Evolutionary conservation across 2,888 invertebrate species (phyloP), one percentile per base, ranked within the genome.

Genomic region (Leptopterna dolabrata): DNA sequence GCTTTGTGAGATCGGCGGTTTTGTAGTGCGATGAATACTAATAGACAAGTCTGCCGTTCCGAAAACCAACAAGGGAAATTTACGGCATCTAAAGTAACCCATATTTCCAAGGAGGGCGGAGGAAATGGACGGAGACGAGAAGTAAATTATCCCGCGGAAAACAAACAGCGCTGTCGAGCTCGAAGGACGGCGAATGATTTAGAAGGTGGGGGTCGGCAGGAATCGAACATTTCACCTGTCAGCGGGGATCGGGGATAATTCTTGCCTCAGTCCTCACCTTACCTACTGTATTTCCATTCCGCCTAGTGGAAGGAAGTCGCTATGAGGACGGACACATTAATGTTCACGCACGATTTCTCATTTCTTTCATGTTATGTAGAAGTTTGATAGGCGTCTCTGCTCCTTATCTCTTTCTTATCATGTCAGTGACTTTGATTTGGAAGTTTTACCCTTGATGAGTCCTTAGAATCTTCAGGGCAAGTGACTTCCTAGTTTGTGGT

Each of bases 151-250:
- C 81, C 81, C n/a, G 55, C 30, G 55, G 45, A 81, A 81, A 81
- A 81, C 81, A 81, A 81, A 81, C 81, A 51, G 81, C 30, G 81
- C 51, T 55, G 81, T 81, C 81, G 51, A 30, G n/a, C 16, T 55
- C 73, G 81, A 81, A 81, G 81, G 81, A 81, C 81, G 81, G 55
- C 81, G 81, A 81, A 55, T 81, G 81, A 81, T 81, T 81, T 81
- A 81, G 30, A 55, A 55, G 47, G 81, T 55, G 51, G 81, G n/a
- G 45, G 81, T n/a, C 55, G 55, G 55, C 16, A 19, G 55, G 81
- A 81, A 81, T 81, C 81, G 81, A 81, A 81, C 51, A 55, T 81
- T 55, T 27, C 81, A 81, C 81, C 81, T 81, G 81, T 81, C 81
- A 51, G 81, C 55, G 47, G 30, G 47, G 30, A 81, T 81, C 81